These are phyloP conservation scores for Tetramorium simillimum DNA, from an alignment of 1,140 invertebrate species.

Conservation along the genomic window DNA sequence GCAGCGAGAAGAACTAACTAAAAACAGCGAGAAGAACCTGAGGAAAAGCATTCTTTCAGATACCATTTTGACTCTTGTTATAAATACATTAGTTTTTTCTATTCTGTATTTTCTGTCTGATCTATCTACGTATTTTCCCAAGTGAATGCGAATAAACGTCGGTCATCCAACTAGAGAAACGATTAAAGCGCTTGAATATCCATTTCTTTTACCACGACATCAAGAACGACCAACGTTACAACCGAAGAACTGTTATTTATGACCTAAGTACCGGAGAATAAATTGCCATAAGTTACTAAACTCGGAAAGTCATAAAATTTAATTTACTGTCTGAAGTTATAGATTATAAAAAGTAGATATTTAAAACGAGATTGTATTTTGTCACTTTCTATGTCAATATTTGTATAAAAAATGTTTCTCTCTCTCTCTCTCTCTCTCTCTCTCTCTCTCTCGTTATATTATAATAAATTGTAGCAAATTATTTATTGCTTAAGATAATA, in stretches of 20 bases:
- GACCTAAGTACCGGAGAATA: neutral
- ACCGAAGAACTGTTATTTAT: constrained; percentile 24
- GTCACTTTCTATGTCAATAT: neutral
- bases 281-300: neutral
- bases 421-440: neutral
- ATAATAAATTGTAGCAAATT: neutral
- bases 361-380: neutral
- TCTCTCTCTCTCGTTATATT: neutral
- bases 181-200: constrained; percentile 35
- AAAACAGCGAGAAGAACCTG: neutral
- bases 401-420: neutral
- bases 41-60: constrained; percentile 27
- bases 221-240: neutral
- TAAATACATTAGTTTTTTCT: neutral
- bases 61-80: constrained; percentile 3
- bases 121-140: neutral
- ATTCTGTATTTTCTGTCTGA: neutral
- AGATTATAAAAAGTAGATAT: constrained; percentile 8
- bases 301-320: constrained; percentile 10
- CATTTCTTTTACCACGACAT: constrained; percentile 24
- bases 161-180: constrained; percentile 28
- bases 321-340: neutral
- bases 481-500: neutral
- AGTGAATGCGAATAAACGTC: neutral
- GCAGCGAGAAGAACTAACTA: neutral